These are phyloP conservation scores for Scylla paramamosain DNA, from an alignment of 1,140 invertebrate species.

Conservation along the genomic window DNA sequence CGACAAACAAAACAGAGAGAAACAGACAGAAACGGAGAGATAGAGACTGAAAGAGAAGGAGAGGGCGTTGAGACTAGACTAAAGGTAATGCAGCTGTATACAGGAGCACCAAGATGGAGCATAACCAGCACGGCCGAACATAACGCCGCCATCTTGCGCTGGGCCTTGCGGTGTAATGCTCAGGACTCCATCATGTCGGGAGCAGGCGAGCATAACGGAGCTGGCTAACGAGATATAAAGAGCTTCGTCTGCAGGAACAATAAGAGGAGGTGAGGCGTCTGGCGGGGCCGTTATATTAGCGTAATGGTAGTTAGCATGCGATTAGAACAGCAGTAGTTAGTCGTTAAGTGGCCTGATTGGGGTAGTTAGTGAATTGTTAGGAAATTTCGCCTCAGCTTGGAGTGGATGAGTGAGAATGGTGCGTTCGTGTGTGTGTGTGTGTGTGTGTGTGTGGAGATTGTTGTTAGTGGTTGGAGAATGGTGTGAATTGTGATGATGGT, in stretches of 20 bases:
- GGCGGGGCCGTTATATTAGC: slow-evolving; percentile 1
- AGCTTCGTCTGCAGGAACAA: slow-evolving; percentile 19
- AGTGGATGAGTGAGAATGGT: too few relatives aligned
- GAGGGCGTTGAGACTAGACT: neutral
- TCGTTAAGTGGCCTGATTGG: neutral
- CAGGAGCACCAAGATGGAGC: too few relatives aligned
- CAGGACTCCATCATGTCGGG: neutral
- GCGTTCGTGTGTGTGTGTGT: too few relatives aligned
- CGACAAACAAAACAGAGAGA: too few relatives aligned
- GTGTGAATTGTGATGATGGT: neutral
- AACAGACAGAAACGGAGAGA: too few relatives aligned
- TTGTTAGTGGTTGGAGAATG: neutral
- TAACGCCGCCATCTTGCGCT: neutral
- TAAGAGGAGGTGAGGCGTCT: neutral
- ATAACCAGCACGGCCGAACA: neutral
- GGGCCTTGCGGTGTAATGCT: neutral
- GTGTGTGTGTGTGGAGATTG: neutral
- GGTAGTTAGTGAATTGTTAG: neutral
- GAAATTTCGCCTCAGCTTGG: too few relatives aligned
- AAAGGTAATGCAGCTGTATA: too few relatives aligned
- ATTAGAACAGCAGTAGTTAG: slow-evolving; percentile 4
- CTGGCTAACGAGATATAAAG: neutral
- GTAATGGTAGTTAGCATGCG: neutral
- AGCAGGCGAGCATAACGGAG: neutral
- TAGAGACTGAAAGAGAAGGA: neutral